A percentile compares a stretch with the other conserved stretches of the same genome.
These are phyloP conservation scores for Spilogale gracilis DNA, from an alignment of 2,113 vertebrate species.

Conservation along the genomic window DNA sequence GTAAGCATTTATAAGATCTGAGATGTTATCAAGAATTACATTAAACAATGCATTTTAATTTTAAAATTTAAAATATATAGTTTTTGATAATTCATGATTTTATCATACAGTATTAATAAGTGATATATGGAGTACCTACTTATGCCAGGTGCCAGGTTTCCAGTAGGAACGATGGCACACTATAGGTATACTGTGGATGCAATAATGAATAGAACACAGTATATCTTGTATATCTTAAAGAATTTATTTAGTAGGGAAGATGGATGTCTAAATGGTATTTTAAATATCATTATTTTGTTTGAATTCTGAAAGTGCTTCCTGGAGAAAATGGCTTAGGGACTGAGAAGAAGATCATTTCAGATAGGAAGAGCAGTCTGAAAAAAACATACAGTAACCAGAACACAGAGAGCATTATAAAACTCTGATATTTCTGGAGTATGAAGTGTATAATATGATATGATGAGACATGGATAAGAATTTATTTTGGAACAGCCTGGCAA, in stretches of 20 bases:
- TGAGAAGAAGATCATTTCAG: background rate
- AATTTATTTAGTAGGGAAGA: background rate
- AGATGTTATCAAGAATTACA: background rate
- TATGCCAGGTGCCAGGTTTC: background rate
- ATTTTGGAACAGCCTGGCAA: background rate
- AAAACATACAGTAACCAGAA: background rate
- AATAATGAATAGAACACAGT: background rate
- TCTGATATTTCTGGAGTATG: background rate
- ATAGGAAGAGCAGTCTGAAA: background rate
- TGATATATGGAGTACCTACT: background rate
- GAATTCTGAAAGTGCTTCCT: background rate
- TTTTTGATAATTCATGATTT: background rate
- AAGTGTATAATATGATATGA: background rate
- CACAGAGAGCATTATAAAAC: background rate
- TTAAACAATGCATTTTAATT: background rate
- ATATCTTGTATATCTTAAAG: background rate
- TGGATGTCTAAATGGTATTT: background rate
- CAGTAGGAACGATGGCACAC: accelerated
- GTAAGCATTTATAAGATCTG: background rate
- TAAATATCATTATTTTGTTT: background rate
- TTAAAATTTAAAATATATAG: background rate
- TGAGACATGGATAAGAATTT: background rate
- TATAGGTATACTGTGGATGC: background rate
- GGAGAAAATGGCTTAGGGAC: background rate
- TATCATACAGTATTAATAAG: background rate